These are phyloP conservation scores for Acromyrmex charruanus DNA, from an alignment of 1,140 invertebrate genomes.

Conservation along the genomic window DNA sequence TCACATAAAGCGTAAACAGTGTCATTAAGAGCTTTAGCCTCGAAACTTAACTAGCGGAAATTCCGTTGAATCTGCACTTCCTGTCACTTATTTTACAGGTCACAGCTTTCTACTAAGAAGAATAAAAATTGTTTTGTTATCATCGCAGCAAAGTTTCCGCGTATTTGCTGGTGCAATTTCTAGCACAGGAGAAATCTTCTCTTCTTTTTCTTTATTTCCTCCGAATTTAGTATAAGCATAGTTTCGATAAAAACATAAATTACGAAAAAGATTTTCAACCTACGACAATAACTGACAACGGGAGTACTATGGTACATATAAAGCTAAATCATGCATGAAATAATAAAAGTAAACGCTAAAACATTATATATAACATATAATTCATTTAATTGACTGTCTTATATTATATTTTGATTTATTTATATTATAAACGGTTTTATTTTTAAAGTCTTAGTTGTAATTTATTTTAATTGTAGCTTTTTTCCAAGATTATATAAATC, in stretches of 20 bases:
- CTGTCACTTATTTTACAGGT: conserved; percentile 61
- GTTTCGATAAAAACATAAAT: neutral
- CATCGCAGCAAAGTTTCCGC: conserved; percentile 39
- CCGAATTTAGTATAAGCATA: neutral
- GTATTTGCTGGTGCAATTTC: conserved; percentile 31
- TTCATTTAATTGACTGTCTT: too few species aligned
- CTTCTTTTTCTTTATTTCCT: neutral
- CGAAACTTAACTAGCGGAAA: conserved; percentile 70
- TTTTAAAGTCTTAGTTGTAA: too few species aligned
- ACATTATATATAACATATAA: neutral
- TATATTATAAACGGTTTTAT: too few species aligned
- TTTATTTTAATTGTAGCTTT: neutral
- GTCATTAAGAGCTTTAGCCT: conserved; percentile 68
- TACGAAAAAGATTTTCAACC: neutral
- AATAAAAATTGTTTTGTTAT: conserved; percentile 45
- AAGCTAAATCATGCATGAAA: neutral
- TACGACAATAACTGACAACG: neutral
- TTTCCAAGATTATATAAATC: neutral
- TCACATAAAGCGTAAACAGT: conserved; percentile 58
- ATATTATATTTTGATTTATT: too few species aligned
- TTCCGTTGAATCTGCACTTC: conserved; percentile 65
- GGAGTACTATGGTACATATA: neutral
- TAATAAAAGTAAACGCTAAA: neutral
- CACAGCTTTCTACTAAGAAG: conserved; percentile 60
- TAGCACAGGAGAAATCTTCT: conserved; percentile 19